These are phyloP conservation scores for Patagioenas fasciata DNA, from an alignment of 2,113 vertebrate genomes.

Conservation along the genomic window DNA sequence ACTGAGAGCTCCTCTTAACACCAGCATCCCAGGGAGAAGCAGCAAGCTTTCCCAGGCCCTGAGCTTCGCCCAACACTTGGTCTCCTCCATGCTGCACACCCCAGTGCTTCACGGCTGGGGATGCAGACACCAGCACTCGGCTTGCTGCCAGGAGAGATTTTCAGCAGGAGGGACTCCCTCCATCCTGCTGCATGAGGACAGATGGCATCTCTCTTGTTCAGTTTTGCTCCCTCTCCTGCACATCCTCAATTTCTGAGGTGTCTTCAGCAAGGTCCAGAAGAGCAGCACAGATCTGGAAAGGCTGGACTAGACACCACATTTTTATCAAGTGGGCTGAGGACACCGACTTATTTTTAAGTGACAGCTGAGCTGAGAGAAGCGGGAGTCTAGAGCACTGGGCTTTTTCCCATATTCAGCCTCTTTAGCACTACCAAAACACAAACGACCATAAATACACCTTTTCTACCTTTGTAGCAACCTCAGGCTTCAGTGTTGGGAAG, in stretches of 20 bases:
- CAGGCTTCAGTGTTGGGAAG: neutral
- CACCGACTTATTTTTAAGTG: neutral
- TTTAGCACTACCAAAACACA: neutral
- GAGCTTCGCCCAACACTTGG: neutral
- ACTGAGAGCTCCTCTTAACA: neutral
- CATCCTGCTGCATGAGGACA: neutral
- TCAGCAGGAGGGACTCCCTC: neutral
- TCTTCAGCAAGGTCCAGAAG: neutral
- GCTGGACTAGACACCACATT: neutral
- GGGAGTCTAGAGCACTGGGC: neutral
- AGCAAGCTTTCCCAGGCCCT: neutral
- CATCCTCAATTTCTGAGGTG: neutral
- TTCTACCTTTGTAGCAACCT: neutral
- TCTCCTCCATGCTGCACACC: fast-evolving
- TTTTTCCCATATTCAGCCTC: neutral
- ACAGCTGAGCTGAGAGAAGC: neutral
- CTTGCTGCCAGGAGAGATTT: neutral
- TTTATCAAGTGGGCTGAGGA: neutral
- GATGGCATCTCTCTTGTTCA: neutral
- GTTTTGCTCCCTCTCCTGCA: neutral
- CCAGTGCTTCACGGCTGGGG: neutral
- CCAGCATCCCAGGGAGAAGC: neutral
- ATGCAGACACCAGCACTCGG: neutral
- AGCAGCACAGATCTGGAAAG: neutral
- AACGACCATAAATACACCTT: neutral